Evolutionary conservation across 2,113 vertebrate genomes (phyloP).

Genomic region (Platycercus adscitus): DNA sequence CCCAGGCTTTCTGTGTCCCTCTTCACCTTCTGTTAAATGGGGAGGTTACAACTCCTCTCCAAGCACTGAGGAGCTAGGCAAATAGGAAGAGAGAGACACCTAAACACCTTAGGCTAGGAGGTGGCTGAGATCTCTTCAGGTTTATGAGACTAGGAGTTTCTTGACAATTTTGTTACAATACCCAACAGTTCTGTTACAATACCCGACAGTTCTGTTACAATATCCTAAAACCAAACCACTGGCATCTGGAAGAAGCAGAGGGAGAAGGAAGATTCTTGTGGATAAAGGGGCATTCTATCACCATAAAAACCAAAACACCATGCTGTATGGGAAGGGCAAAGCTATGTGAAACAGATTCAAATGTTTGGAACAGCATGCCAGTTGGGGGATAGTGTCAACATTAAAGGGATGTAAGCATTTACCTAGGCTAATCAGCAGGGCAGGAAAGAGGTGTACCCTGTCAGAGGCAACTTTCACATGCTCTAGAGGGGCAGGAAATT

Average conservation of each 20-base stretch:
- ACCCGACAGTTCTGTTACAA: neutral
- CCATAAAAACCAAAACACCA: neutral
- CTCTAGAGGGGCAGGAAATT: neutral
- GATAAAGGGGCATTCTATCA: neutral
- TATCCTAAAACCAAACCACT: neutral
- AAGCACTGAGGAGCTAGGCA: neutral
- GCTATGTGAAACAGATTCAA: neutral
- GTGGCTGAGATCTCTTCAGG: neutral
- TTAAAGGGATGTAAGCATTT: neutral
- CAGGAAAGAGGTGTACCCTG: neutral
- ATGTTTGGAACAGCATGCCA: neutral
- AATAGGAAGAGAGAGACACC: neutral
- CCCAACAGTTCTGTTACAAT: neutral
- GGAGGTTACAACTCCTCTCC: neutral
- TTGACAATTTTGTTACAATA: neutral
- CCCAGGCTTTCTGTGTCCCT: neutral
- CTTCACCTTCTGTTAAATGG: neutral
- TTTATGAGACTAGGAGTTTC: neutral
- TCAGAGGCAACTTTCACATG: neutral
- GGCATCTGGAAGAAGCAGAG: neutral
- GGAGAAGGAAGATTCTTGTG: neutral
- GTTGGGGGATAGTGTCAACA: neutral
- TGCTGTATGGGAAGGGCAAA: neutral
- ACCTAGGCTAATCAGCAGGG: neutral
- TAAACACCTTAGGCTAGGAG: neutral